Evolutionary conservation across 1,140 invertebrate genomes (phyloP).

Genomic region (Drosophila simulans): DNA sequence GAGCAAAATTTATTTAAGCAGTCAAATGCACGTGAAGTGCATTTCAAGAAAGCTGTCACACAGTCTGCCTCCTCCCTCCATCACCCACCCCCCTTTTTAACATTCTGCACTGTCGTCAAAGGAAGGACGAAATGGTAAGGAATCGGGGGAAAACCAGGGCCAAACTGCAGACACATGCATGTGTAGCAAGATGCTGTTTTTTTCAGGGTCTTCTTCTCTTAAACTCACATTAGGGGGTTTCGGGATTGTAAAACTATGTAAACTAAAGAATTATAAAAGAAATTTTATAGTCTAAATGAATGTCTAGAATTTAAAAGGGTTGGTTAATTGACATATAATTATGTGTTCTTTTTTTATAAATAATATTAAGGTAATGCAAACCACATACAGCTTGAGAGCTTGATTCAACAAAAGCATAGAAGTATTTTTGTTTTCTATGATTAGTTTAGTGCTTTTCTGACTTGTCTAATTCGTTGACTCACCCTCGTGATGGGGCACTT

Average conservation of each 20-base stretch:
- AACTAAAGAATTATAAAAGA: not conserved
- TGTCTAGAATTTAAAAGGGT: no score
- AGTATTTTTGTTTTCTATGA: no score
- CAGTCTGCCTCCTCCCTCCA: constrained; percentile 5
- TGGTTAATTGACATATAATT: no score
- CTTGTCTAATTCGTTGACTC: constrained; percentile 10
- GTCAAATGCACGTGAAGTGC: constrained; percentile 82
- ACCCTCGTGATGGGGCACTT: constrained; percentile 57
- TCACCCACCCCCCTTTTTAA: not conserved
- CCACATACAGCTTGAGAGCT: no score
- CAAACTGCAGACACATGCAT: constrained; percentile 31
- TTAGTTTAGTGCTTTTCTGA: not conserved
- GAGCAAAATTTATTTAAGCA: constrained; percentile 82
- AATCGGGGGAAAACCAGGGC: constrained; percentile 2
- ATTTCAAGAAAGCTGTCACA: constrained; percentile 78
- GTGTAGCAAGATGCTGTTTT: constrained; percentile 51
- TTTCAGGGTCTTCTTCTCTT: not conserved
- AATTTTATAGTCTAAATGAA: no score
- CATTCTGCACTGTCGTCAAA: constrained; percentile 9
- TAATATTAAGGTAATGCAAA: no score
- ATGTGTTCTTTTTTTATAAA: no score
- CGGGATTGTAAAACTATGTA: not conserved
- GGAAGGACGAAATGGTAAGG: constrained; percentile 5
- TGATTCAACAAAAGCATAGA: no score
- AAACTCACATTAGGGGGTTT: constrained; percentile 14